Evolutionary conservation across 2,888 invertebrate species (phyloP), one percentile per base, ranked within the genome.

Genomic region (Thecocarcelia acutangulata): DNA sequence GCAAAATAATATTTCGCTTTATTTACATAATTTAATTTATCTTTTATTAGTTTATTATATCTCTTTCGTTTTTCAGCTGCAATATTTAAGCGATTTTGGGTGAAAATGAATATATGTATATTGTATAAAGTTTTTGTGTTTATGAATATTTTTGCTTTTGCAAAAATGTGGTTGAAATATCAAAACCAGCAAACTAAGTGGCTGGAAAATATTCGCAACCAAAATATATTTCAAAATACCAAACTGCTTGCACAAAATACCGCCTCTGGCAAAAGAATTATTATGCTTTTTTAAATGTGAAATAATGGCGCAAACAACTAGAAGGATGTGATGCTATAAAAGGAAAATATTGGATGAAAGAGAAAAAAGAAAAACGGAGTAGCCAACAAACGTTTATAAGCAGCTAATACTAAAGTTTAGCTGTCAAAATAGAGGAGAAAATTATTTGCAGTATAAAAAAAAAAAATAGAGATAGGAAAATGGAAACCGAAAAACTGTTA

Each of bases 211-310:
- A 28, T 42, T 24, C 12, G 13, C 12, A 46, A 66, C 33, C 19
- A 54, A 73, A 61, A 73, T 1, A 44, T 73, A 44, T 33, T 73
- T 33, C 21, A 44, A 46, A 56, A 33, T 64, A 24, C 40, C 50
- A 72, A 58, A 58, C n/a, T 21, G 46, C 13, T 28, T 24, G 13
- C 4, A 24, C 24, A 24, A 56, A 64, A 76, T 44, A 15, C 59
- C 52, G 68, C 52, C 76, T 58, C 24, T 12, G 21, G 78, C 78
- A 33, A 72, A 72, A 72, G 72, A 66, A 52, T 66, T 72, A 61
- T 72, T 54, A 37, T 70, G 37, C 17, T 15, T 28, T 15, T 59
- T 44, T 46, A 46, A 73, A 73, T 64, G 54, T 73, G 46, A 63
- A 33, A 52, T 54, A 73, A 28, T 44, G 63, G 73, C 54, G 54